A percentile compares a stretch with the other conserved stretches of the same genome.
Conservation (phyloP, 2,888 invertebrate genomes). For the Parelbella ahira region DNA sequence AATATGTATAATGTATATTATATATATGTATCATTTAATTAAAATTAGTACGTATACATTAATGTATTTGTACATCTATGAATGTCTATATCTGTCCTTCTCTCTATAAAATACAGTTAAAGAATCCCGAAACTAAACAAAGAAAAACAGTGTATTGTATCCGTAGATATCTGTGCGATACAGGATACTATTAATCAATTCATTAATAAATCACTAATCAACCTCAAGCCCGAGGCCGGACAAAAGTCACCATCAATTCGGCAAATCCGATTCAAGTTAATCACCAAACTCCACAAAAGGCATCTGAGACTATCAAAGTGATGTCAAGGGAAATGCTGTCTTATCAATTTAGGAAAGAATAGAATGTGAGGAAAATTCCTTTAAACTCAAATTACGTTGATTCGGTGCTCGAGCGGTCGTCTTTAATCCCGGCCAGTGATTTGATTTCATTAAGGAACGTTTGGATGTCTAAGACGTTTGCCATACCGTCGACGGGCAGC, state of each 20-base stretch:
- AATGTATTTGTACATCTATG: no score
- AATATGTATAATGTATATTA: no score
- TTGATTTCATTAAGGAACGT: conserved; percentile 55
- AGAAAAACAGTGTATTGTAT: conserved; percentile 19
- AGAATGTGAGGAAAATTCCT: conserved; percentile 43
- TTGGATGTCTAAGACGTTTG: conserved; percentile 42
- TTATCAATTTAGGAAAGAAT: conserved; percentile 36
- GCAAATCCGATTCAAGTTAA: conserved; percentile 44
- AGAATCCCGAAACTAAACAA: conserved; percentile 3
- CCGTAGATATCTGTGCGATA: conserved; percentile 6
- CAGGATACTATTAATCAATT: conserved; percentile 37
- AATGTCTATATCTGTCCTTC: no score
- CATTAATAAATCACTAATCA: conserved; percentile 42
- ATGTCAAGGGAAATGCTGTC: conserved; percentile 39
- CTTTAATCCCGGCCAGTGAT: conserved; percentile 48
- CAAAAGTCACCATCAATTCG: conserved; percentile 34
- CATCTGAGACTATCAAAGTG: conserved; percentile 44
- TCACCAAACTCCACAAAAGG: conserved; percentile 52
- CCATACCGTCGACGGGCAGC: conserved; percentile 28
- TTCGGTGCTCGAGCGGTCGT: conserved; percentile 27
- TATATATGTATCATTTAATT: no score
- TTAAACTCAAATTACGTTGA: conserved; percentile 33
- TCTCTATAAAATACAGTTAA: no score
- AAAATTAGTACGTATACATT: no score
- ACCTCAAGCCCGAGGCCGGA: conserved; percentile 26